Base-by-base conservation (phyloP, 1,140 invertebrate genomes). In the Platyscapa corneri region DNA sequence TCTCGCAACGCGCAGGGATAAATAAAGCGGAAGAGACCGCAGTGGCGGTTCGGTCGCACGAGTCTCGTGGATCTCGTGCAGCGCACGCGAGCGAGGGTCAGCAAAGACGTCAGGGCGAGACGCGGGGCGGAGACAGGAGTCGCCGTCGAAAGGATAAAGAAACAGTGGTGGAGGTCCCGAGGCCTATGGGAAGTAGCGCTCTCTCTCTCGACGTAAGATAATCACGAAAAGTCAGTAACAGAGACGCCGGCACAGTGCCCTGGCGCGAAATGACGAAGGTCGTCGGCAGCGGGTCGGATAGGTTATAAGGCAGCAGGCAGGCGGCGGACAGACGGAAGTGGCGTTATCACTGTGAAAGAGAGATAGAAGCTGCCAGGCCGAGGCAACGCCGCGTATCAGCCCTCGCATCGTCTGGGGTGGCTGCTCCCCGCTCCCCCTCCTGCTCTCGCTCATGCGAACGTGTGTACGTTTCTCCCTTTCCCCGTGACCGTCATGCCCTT, bases 191-290 rank as follows among this genome's bases (percentile, higher is more conserved):
- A 72, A 65, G 72, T 65, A 60, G 49, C 27, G 46, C 30, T 37
- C 32, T 42, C 18, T 74, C 20, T 39, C 60, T 37, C 46, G 1
- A 6, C 70, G 64, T 74, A 37, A 75, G 83, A 85, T 85, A 88
- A 90, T 90, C 88, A 86, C 87, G 89, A 84, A 88, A 88, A 91
- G 89, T 90, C 88, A 89, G 89, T 88, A 89, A 88, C 88, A 90
- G 89, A 89, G 82, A 83, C 77, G 67, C 20, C 27, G 23, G 23
- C 56, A 60, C 77, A 46, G 34, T 46, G 81, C 75, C 46, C 78
- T 72, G 82, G 78, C 27, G 85, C 60, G 23, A 72, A 79, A 86
- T 60, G 82, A 84, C 70, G 76, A 77, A 84, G 79, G 86, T 70
- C 30, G 86, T 70, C 30, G 76, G 8, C 30, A 10, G 49, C 14